Evolutionary conservation across 2,888 invertebrate species (phyloP).

Genomic region (Oscheius sp.): DNA sequence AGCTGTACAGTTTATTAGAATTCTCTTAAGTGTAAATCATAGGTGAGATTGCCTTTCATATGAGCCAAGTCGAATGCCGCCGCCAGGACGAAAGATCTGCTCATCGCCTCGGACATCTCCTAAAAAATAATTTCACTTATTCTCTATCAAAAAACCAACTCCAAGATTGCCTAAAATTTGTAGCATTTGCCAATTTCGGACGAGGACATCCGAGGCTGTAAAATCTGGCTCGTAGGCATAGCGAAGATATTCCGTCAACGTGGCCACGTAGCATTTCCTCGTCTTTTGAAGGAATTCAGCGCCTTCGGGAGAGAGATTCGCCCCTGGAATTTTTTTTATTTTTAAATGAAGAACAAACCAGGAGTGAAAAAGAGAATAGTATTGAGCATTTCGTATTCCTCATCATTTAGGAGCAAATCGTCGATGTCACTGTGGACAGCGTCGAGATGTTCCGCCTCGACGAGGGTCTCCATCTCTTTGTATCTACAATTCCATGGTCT

Average conservation of each 20-base stretch:
- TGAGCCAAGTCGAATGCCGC: constrained; percentile 8
- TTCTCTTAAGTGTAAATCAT: constrained; percentile 7
- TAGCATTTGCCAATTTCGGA: neutral
- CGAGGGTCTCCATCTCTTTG: neutral
- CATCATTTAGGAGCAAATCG: neutral
- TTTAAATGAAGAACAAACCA: neutral
- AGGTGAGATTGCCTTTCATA: neutral
- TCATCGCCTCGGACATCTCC: constrained; percentile 4
- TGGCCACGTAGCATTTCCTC: neutral
- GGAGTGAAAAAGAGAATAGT: neutral
- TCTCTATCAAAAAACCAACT: neutral
- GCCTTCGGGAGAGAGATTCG: neutral
- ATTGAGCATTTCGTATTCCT: constrained; percentile 10
- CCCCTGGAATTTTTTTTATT: neutral
- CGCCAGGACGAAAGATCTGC: neutral
- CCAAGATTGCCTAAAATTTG: neutral
- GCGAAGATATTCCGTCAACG: neutral
- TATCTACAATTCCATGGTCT: neutral
- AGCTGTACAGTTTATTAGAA: no score
- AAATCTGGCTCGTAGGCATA: neutral
- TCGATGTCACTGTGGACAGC: no score
- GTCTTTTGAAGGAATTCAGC: neutral
- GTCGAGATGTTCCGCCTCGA: neutral
- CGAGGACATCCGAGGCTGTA: neutral
- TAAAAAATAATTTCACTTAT: neutral